Evolutionary conservation across 1,140 invertebrate genomes (phyloP).

Genomic region (Zelostemma sp.): DNA sequence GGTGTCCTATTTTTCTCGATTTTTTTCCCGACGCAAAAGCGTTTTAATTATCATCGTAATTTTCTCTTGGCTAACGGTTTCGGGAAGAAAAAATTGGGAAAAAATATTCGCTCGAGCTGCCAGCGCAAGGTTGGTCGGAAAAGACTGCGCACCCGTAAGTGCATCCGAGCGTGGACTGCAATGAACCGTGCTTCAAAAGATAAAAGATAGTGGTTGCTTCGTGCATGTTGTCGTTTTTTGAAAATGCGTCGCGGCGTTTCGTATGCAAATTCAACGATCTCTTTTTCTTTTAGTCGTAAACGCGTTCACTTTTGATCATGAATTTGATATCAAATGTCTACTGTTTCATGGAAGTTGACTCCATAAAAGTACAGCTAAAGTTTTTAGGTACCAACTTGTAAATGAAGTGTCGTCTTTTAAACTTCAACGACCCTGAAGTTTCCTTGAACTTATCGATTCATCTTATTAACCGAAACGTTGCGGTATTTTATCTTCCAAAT

Average conservation of each 20-base stretch:
- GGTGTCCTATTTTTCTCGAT: too few species aligned
- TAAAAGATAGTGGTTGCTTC: slow-evolving; percentile 35
- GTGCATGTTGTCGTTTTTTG: slow-evolving; percentile 30
- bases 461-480: too few species aligned
- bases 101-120: slow-evolving; percentile 12
- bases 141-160: slow-evolving; percentile 17
- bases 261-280: slow-evolving; percentile 29
- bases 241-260: slow-evolving; percentile 30
- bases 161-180: slow-evolving; percentile 29
- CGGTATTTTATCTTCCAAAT: too few species aligned
- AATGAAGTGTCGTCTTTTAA: not conserved
- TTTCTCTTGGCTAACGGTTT: not conserved
- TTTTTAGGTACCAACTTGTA: not conserved
- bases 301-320: too few species aligned
- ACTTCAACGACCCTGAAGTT: too few species aligned
- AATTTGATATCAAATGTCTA: slow-evolving; percentile 6
- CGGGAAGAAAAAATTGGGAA: slow-evolving; percentile 12
- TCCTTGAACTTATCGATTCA: too few species aligned
- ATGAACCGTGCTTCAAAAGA: slow-evolving; percentile 38
- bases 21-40: too few species aligned
- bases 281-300: slow-evolving; percentile 12
- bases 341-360: not conserved
- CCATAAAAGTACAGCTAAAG: not conserved
- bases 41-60: not conserved
- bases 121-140: slow-evolving; percentile 6